These are phyloP conservation scores for Eremophila alpestris DNA, from an alignment of 2,797 vertebrate species.

Conservation along the genomic window DNA sequence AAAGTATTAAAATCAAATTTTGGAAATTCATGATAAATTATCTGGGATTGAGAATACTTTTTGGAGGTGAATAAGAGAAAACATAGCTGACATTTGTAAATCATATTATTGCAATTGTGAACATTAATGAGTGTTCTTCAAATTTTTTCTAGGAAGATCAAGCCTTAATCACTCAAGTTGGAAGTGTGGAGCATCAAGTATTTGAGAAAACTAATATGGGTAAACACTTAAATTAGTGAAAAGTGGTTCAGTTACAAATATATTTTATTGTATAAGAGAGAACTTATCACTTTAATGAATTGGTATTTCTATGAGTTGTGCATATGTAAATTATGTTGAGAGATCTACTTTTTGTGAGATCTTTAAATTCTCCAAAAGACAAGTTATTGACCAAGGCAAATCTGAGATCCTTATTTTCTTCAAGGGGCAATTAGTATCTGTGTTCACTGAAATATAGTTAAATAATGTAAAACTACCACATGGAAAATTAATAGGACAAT, in stretches of 20 bases:
- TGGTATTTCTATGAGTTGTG: not conserved
- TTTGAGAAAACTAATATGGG: not conserved
- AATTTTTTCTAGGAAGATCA: not conserved
- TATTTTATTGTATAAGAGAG: not conserved
- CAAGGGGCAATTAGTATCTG: not conserved
- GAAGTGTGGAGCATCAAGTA: not conserved
- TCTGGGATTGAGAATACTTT: not conserved
- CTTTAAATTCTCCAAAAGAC: not conserved
- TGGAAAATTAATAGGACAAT: not conserved
- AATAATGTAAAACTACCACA: not conserved
- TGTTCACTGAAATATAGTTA: not conserved
- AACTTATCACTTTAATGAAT: not conserved
- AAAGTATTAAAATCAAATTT: not conserved
- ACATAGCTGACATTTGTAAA: not conserved
- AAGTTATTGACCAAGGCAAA: conserved; percentile 10
- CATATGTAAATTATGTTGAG: not conserved
- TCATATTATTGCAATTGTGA: not conserved
- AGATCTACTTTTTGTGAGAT: conserved; percentile 2
- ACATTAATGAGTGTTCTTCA: not conserved
- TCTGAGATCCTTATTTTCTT: conserved; percentile 8
- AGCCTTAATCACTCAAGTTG: not conserved
- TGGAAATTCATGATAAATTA: not conserved
- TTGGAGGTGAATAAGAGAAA: not conserved
- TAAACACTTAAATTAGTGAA: not conserved
- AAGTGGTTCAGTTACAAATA: not conserved